Conservation (phyloP, 1,140 invertebrate species). For the Cherax quadricarinatus region DNA sequence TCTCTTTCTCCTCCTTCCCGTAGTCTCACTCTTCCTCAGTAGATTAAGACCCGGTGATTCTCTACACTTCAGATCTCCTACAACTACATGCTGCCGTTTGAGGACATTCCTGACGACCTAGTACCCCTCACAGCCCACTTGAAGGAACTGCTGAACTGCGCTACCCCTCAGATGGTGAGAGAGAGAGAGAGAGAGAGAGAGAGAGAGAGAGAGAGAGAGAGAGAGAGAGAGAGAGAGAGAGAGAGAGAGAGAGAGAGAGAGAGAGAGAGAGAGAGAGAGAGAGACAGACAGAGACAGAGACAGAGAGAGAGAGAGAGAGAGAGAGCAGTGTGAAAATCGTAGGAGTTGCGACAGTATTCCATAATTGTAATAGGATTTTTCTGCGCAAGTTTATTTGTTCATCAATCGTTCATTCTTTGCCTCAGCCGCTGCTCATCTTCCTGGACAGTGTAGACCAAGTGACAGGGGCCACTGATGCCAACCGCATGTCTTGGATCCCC, state of each 20-base stretch:
- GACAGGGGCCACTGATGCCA: slow-evolving; percentile 94
- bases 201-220: neutral
- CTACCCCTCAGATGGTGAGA: slow-evolving; percentile 81
- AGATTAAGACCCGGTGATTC: neutral
- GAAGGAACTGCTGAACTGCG: slow-evolving; percentile 92
- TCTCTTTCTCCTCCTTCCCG: too few relatives aligned
- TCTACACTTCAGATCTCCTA: slow-evolving; percentile 87
- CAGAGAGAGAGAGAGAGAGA: neutral
- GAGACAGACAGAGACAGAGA: neutral
- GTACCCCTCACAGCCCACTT: slow-evolving; percentile 97
- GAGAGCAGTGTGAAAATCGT: too few relatives aligned
- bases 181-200: neutral
- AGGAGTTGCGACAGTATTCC: too few relatives aligned
- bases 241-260: neutral
- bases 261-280: neutral
- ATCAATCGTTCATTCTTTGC: neutral
- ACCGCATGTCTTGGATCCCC: slow-evolving; percentile 97
- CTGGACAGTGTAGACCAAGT: slow-evolving; percentile 96
- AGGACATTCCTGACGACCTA: slow-evolving; percentile 96
- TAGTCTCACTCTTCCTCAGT: too few relatives aligned
- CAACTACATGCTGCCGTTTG: slow-evolving; percentile 94
- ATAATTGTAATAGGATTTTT: too few relatives aligned
- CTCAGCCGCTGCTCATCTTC: slow-evolving; percentile 88
- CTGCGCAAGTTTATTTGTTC: too few relatives aligned
- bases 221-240: neutral